Percentiles rank a stretch among this genome's conserved stretches.
Evolutionary conservation across 1,140 invertebrate genomes (phyloP).

Genomic region (Neodiprion fabricii): DNA sequence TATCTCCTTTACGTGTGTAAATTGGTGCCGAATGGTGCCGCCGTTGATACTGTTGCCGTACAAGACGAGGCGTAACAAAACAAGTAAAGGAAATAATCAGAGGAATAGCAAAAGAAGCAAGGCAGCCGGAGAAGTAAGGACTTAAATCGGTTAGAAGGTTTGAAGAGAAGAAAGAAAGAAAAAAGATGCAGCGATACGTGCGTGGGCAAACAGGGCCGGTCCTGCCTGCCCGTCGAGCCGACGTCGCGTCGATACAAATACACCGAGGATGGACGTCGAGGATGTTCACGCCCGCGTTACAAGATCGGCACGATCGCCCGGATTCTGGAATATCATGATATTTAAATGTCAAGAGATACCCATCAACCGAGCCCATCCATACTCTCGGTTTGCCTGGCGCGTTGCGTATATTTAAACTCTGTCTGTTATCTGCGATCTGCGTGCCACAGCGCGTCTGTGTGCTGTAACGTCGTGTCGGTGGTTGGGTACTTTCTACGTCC

Average conservation of each 20-base stretch:
- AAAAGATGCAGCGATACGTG: not conserved
- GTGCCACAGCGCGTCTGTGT: too few species aligned
- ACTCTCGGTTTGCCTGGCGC: not conserved
- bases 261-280: not conserved
- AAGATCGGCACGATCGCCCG: constrained; percentile 6
- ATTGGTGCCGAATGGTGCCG: constrained; percentile 1
- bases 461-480: too few species aligned
- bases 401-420: not conserved
- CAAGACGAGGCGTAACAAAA: not conserved
- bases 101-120: not conserved
- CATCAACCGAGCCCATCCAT: not conserved
- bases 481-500: too few species aligned
- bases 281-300: constrained; percentile 6
- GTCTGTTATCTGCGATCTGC: not conserved
- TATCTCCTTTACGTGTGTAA: not conserved
- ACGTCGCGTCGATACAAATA: not conserved
- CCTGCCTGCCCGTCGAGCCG: not conserved
- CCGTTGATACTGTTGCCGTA: not conserved
- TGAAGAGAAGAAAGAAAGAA: too few species aligned
- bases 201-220: not conserved
- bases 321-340: constrained; percentile 5
- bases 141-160: not conserved
- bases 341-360: constrained; percentile 7
- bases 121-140: not conserved
- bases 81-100: not conserved